A percentile compares a stretch with the other conserved stretches of the same genome.
These are phyloP conservation scores for Pampus argenteus DNA, from an alignment of 2,797 vertebrate genomes.

Conservation along the genomic window DNA sequence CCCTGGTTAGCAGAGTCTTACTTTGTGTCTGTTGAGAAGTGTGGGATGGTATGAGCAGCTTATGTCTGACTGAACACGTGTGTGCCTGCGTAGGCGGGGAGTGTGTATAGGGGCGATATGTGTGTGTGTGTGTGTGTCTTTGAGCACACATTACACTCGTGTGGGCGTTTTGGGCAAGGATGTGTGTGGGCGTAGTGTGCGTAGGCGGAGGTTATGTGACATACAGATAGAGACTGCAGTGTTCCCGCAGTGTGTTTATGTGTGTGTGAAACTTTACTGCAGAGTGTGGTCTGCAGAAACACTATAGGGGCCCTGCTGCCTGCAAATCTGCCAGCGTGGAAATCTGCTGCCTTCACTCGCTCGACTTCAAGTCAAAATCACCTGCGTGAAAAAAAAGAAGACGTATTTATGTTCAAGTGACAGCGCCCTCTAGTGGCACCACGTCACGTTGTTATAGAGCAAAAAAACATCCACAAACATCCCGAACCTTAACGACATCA, in stretches of 20 bases:
- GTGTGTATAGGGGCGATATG: slow-evolving; percentile 77
- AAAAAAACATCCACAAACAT: no score
- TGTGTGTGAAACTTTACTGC: slow-evolving; percentile 75
- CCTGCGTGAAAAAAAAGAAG: slow-evolving; percentile 7
- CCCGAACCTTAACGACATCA: no score
- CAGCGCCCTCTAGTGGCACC: no score
- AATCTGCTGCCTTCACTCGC: slow-evolving; percentile 61
- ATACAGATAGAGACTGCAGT: slow-evolving; percentile 80
- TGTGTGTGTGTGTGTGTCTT: slow-evolving; percentile 68
- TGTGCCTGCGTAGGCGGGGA: slow-evolving; percentile 76
- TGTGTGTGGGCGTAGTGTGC: slow-evolving; percentile 76
- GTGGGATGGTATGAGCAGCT: slow-evolving; percentile 82
- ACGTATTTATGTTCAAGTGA: no score
- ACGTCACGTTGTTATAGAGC: no score
- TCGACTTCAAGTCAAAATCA: slow-evolving; percentile 38
- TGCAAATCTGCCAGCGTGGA: slow-evolving; percentile 63
- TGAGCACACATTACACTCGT: slow-evolving; percentile 68
- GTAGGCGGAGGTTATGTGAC: slow-evolving; percentile 81
- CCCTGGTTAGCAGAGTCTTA: slow-evolving; percentile 71
- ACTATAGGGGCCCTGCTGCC: slow-evolving; percentile 71
- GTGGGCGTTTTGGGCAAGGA: slow-evolving; percentile 82
- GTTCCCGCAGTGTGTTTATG: slow-evolving; percentile 72
- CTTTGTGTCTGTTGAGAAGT: slow-evolving; percentile 81
- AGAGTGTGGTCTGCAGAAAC: slow-evolving; percentile 56
- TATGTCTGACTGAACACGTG: slow-evolving; percentile 85